Base-by-base conservation (phyloP, 2,888 invertebrate species). In the Agrochola lychnidis region DNA sequence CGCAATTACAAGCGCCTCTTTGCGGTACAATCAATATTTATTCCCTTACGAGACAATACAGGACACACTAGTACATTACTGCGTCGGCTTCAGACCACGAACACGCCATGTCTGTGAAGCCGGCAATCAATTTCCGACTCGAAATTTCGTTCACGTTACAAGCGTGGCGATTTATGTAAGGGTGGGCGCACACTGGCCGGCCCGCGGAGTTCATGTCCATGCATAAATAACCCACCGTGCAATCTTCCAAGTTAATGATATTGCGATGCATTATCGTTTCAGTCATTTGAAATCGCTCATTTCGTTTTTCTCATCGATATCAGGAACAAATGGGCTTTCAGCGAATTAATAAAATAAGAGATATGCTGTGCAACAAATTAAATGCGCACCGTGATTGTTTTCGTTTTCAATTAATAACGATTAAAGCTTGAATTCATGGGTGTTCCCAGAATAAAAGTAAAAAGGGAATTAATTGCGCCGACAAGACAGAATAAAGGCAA, bases 1-100 rank as follows among this genome's bases (percentile, higher is more conserved):
- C 94, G 95, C 96, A 96, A 96, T 96, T 96, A 96, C 96, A 95
- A 95, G 94, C 94, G 94, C 94, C 94, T 93, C 93, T 94, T 94
- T 94, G 95, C 93, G 92, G 93, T 93, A 93, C 94, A 94, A 94
- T 94, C 95, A 93, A 95, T 95, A 95, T 95, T 95, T 94, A 95
- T 94, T 90, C 90, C 88, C 89, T 89, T 87, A 85, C 93, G 95
- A 95, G 93, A 94, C 94, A 93, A 95, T 94, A 89, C 91, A 88
- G 89, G 88, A 91, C 89, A 91, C 87, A 90, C 90, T 87, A 89
- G 86, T 94, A 94, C 94, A 94, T 94, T 93, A 93, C 94, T 88
- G 92, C 90, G 78, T 84, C 78, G 79, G 87, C 88, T 88, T 83
- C 64, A 79, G 76, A 81, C 88, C 84, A 75, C 84, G 84, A 83